Percentiles rank a stretch among this genome's conserved stretches.
Conservation (phyloP, 2,888 invertebrate genomes). For the Caenorhabditis japonica region DNA sequence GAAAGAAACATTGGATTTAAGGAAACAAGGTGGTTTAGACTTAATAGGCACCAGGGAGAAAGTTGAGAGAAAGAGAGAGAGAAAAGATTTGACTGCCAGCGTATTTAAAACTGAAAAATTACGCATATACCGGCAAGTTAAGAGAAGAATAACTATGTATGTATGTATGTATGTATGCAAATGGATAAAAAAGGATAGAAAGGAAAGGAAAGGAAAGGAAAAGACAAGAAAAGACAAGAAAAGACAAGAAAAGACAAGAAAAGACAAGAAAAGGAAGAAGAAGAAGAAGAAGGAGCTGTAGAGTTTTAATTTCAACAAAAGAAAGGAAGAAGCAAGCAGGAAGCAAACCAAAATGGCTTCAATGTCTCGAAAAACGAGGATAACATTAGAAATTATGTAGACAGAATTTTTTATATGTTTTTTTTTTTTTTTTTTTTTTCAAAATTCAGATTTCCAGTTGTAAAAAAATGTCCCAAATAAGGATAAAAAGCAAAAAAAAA, state of each 20-base stretch:
- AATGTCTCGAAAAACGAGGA: slow-evolving; percentile 28
- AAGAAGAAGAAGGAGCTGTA: slow-evolving; percentile 31
- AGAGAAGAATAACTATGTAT: slow-evolving; percentile 37
- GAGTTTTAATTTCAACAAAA: slow-evolving; percentile 37
- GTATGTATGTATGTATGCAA: no score
- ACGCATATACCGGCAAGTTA: slow-evolving; percentile 39
- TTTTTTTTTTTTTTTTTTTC: no score
- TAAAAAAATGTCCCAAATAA: slow-evolving; percentile 5
- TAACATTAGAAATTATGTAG: slow-evolving; percentile 23
- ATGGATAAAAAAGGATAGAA: no score
- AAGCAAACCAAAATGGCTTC: slow-evolving; percentile 31
- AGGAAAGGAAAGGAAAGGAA: no score
- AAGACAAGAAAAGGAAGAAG: slow-evolving; percentile 9
- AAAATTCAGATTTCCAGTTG: slow-evolving; percentile 12
- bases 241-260: no score
- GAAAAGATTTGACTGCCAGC: not conserved
- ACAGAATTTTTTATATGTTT: no score
- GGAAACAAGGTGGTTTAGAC: not conserved
- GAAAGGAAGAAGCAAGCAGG: slow-evolving; percentile 2
- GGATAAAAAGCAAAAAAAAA: not conserved
- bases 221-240: no score
- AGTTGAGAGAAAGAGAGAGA: slow-evolving; percentile 1
- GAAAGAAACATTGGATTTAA: not conserved
- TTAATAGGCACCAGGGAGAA: not conserved
- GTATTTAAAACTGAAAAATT: slow-evolving; percentile 31